Evolutionary conservation across 2,113 vertebrate species (phyloP).

Genomic region (Alaudala cheleensis): DNA sequence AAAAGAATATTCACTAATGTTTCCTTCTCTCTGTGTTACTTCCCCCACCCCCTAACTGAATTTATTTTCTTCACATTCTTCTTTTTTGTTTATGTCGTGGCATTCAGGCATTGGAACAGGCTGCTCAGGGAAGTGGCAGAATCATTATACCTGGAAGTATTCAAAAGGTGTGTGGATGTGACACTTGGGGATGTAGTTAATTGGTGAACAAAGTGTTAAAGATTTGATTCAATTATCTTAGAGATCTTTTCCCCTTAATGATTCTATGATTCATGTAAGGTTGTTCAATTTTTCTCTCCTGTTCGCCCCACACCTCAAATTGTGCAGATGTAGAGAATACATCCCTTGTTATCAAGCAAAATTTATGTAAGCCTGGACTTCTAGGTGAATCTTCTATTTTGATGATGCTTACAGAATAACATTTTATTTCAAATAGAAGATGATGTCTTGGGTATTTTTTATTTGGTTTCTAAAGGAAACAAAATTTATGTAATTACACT

Average conservation of each 20-base stretch:
- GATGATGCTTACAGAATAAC: not conserved
- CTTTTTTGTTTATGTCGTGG: not conserved
- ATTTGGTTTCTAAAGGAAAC: not conserved
- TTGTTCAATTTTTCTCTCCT: not conserved
- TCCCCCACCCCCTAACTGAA: not conserved
- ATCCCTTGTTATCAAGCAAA: not conserved
- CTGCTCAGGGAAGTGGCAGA: not conserved
- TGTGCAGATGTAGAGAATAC: not conserved
- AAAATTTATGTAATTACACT: not conserved
- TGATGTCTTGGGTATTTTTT: not conserved
- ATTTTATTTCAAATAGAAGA: not conserved
- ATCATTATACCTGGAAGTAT: not conserved
- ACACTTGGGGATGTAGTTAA: not conserved
- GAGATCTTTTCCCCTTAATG: not conserved
- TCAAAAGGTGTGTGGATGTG: not conserved
- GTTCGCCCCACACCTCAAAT: not conserved
- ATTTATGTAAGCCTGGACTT: not conserved
- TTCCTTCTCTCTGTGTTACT: not conserved
- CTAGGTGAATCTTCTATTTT: not conserved
- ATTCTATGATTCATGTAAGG: not conserved
- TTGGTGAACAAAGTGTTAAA: not conserved
- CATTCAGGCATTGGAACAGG: not conserved
- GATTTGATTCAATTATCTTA: not conserved
- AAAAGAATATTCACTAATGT: not conserved
- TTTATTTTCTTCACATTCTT: not conserved